These are phyloP conservation scores for Stenurella melanura DNA, from an alignment of 2,888 invertebrate genomes.

Conservation along the genomic window DNA sequence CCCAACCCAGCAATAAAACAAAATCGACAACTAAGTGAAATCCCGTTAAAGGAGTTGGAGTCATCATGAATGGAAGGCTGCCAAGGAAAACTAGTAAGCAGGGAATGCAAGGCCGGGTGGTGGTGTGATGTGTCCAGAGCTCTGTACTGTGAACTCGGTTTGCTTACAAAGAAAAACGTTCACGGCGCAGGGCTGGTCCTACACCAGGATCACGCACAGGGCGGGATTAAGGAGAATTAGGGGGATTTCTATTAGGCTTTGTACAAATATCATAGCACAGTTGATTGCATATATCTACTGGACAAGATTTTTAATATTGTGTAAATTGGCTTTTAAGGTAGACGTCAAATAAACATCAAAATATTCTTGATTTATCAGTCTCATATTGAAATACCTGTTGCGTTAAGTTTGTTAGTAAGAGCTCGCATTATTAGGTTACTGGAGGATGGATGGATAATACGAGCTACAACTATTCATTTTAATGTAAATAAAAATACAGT, in stretches of 20 bases:
- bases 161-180: slow-evolving; percentile 29
- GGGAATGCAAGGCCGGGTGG: slow-evolving; percentile 21
- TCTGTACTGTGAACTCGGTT: slow-evolving; percentile 29
- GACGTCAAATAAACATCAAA: too few relatives aligned
- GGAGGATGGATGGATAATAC: too few relatives aligned
- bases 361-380: too few relatives aligned
- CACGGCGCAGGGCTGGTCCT: slow-evolving; percentile 27
- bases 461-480: too few relatives aligned
- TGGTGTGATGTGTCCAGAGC: slow-evolving; percentile 28
- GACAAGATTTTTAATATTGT: too few relatives aligned
- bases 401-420: too few relatives aligned
- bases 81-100: slow-evolving; percentile 19
- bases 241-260: background rate
- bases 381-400: too few relatives aligned
- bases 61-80: slow-evolving; percentile 39
- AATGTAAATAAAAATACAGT: too few relatives aligned
- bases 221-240: background rate
- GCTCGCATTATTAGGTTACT: too few relatives aligned
- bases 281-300: too few relatives aligned
- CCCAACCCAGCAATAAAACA: background rate
- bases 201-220: slow-evolving; percentile 30
- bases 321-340: too few relatives aligned
- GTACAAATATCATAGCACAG: too few relatives aligned
- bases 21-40: slow-evolving; percentile 5
- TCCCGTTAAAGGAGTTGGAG: background rate